These are phyloP conservation scores for Perdix hodgsoniae DNA, from an alignment of 2,797 vertebrate species.

Conservation along the genomic window DNA sequence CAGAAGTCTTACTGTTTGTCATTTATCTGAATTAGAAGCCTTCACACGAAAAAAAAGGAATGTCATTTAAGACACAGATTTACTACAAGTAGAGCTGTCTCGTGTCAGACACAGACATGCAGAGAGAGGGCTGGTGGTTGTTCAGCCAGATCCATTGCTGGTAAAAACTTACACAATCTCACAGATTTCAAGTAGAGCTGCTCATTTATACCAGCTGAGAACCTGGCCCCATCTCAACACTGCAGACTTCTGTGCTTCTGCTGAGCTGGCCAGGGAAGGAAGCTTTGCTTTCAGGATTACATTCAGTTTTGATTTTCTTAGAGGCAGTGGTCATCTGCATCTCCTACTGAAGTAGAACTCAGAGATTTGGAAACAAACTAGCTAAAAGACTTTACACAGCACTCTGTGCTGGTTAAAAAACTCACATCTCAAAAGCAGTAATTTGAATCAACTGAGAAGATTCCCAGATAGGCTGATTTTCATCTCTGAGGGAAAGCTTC, in stretches of 20 bases:
- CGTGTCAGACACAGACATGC: background rate
- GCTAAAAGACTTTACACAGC: background rate
- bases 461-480: conserved; percentile 27
- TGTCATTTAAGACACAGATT: background rate
- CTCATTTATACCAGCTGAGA: conserved; percentile 35
- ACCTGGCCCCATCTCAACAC: background rate
- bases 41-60: background rate
- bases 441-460: conserved; percentile 38
- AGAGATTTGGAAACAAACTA: background rate
- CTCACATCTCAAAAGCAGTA: conserved; percentile 13
- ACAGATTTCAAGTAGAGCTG: background rate
- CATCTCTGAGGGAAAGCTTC: conserved; percentile 11
- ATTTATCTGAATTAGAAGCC: background rate
- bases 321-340: background rate
- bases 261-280: background rate
- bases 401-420: background rate
- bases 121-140: background rate
- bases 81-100: background rate
- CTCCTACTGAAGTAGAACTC: background rate
- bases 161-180: conserved; percentile 3
- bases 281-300: background rate
- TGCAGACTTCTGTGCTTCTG: background rate
- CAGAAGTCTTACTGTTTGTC: background rate
- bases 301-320: background rate
- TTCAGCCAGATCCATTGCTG: conserved; percentile 24